These are phyloP conservation scores for Laticauda laticaudata DNA, from an alignment of 2,113 vertebrate species.

Conservation along the genomic window DNA sequence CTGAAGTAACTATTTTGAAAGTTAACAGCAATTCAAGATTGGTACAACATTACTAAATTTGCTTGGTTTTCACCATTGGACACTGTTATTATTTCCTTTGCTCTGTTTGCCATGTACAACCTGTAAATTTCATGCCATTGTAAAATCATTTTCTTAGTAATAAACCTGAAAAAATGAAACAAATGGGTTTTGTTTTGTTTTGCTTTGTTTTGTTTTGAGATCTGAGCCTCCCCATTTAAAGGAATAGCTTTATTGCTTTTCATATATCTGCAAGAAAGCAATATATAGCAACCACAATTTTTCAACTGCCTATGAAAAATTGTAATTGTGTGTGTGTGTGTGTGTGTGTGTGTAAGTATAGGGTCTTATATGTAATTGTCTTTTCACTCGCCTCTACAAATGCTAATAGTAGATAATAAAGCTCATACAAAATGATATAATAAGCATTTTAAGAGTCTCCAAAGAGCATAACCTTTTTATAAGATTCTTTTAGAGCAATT, in stretches of 20 bases:
- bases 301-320: not conserved
- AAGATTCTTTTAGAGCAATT: not conserved
- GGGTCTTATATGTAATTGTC: not conserved
- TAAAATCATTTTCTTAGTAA: not conserved
- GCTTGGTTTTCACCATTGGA: not conserved
- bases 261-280: slow-evolving; percentile 6
- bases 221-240: not conserved
- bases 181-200: not conserved
- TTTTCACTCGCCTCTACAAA: slow-evolving; percentile 8
- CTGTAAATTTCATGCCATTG: not conserved
- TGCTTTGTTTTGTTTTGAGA: not conserved
- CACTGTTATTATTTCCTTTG: slow-evolving; percentile 4
- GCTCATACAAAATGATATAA: not conserved
- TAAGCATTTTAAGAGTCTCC: not conserved
- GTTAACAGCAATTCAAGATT: not conserved
- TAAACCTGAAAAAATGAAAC: not conserved
- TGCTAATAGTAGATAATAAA: slow-evolving; percentile 12
- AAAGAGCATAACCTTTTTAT: not conserved
- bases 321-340: not conserved
- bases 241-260: slow-evolving; percentile 11
- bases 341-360: not conserved
- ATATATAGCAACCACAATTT: not conserved
- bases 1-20: not conserved
- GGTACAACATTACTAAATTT: not conserved
- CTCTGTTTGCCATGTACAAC: not conserved